Conservation (phyloP, 2,113 vertebrate genomes). For the Triplophysa dalaica region DNA sequence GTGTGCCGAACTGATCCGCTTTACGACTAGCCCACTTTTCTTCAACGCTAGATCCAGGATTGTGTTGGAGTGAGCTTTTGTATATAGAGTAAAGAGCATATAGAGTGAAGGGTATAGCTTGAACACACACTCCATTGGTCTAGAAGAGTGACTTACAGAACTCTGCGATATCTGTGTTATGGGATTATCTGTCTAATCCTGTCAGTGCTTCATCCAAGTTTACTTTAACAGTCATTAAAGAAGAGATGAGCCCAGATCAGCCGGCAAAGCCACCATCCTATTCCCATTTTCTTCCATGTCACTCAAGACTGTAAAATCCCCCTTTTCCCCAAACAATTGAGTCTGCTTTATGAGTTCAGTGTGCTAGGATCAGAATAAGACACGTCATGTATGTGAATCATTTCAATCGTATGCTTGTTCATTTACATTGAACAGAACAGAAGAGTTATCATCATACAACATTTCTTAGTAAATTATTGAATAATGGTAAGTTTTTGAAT, state of each 20-base stretch:
- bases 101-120: neutral
- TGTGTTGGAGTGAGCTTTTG: neutral
- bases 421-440: constrained; percentile 22
- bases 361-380: constrained; percentile 18
- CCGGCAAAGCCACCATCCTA: constrained; percentile 17
- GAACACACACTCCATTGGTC: constrained; percentile 5
- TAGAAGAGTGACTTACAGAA: constrained; percentile 19
- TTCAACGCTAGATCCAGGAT: constrained; percentile 7
- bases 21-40: neutral
- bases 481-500: neutral
- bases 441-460: constrained; percentile 9
- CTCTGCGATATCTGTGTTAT: constrained; percentile 49
- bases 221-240: constrained; percentile 33
- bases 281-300: constrained; percentile 19
- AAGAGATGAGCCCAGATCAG: constrained; percentile 56
- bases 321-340: neutral
- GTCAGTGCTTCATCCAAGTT: constrained; percentile 40
- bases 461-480: neutral
- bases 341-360: constrained; percentile 14
- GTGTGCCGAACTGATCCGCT: neutral
- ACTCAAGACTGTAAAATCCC: neutral
- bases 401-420: constrained; percentile 12
- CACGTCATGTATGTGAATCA: constrained; percentile 1
- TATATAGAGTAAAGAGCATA: constrained; percentile 2
- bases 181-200: constrained; percentile 61